Base-by-base conservation (phyloP, 2,888 invertebrate species). In the Lithophane socia region DNA sequence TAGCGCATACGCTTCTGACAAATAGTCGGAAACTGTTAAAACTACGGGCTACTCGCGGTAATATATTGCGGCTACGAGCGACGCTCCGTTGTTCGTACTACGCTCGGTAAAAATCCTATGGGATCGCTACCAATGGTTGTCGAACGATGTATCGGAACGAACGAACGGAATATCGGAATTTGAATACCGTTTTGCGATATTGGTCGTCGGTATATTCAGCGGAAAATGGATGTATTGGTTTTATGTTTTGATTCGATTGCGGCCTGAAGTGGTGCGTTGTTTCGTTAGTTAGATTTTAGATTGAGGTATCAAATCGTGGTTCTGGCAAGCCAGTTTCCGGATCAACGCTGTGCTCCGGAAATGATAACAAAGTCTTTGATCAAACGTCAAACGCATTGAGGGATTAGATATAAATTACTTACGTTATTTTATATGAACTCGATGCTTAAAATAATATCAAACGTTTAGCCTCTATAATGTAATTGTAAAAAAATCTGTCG, bases 121-220 rank as follows among this genome's bases (percentile, higher is more conserved):
- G 75, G 82, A 84, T 21, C n/a, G 12, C 77, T 67, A 85, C 73
- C 69, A 75, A 56, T 49, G 56, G 63, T 68, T 75, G 9, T 81
- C 69, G 81, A 84, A 73, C 29, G 52, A 42, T 52, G 37, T 77
- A 66, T 61, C 37, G 37, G 37, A 37, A 37, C 37, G 74, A 85
- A 37, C 37, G 37, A 37, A 37, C 37, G 37, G 37, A 81, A 77
- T 85, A 85, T 69, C 47, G 61, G 21, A 65, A 72, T 85, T 74
- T 80, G 73, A 84, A 83, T 80, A 47, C 71, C 68, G 81, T 77
- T 84, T 71, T 68, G 83, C 73, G 68, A 80, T 49, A 16, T 56
- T 13, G 10, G 24, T 58, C 66, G 64, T n/a, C 52, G 21, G 42
- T 75, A 68, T 60, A 73, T 73, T 56, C 60, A 44, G 61, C 42